phyloP scores from a whole-genome alignment of 2,797 vertebrate species.

The Avahi laniger region DNA sequence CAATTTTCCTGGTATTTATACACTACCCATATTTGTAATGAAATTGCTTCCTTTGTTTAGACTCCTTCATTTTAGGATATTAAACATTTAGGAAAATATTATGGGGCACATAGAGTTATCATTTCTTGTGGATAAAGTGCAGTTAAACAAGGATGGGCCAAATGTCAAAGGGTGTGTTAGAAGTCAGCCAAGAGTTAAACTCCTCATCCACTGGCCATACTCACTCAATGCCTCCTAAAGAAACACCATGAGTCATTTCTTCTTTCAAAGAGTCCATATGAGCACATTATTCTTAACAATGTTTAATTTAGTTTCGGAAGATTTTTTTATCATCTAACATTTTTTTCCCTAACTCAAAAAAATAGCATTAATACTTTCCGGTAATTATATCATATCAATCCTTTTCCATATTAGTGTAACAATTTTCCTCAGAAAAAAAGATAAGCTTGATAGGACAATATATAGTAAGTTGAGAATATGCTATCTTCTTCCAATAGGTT shows the following conservation, averaged over 20 bases:
- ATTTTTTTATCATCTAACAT: neutral
- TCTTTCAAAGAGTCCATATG: neutral
- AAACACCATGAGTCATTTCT: neutral
- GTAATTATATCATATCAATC: neutral
- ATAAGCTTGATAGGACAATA: neutral
- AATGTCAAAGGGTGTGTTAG: neutral
- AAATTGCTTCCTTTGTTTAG: neutral
- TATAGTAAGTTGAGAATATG: neutral
- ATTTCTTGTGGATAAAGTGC: neutral
- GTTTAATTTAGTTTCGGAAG: neutral
- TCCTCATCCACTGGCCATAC: neutral
- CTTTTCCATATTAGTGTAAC: neutral
- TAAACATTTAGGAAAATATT: neutral
- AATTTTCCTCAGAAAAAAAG: neutral
- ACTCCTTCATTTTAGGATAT: neutral
- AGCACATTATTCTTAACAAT: neutral
- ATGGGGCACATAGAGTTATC: neutral
- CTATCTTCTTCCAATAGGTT: neutral
- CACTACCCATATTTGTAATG: neutral
- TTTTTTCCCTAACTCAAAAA: neutral
- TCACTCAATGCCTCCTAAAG: neutral
- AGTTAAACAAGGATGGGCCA: neutral
- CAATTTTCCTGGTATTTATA: neutral
- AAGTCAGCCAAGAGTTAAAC: neutral
- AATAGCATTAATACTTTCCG: neutral